A percentile compares a stretch with the other conserved stretches of the same genome.
These are phyloP conservation scores for Mimas tiliae DNA, from an alignment of 2,888 invertebrate species.

Conservation along the genomic window DNA sequence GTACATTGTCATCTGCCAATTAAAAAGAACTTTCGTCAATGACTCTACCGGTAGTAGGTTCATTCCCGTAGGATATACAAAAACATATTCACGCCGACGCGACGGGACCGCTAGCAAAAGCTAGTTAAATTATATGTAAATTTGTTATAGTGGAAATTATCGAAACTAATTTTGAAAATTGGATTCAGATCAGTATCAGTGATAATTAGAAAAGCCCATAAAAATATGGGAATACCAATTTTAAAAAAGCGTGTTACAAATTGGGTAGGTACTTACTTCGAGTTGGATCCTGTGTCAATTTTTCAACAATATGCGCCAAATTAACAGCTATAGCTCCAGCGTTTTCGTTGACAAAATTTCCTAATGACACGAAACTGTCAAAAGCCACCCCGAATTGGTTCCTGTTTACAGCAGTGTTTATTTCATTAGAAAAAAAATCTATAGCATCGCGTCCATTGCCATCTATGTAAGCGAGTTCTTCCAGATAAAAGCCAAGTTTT, in stretches of 20 bases:
- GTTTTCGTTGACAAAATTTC: constrained; percentile 81
- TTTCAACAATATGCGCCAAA: constrained; percentile 72
- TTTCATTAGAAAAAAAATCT: constrained; percentile 79
- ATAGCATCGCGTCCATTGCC: constrained; percentile 84
- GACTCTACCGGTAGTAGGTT: no score
- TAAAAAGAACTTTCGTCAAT: constrained; percentile 27
- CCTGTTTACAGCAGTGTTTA: constrained; percentile 76
- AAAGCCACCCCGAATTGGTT: constrained; percentile 86
- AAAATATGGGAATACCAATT: no score
- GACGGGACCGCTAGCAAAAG: no score
- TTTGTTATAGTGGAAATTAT: background rate
- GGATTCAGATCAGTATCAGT: background rate
- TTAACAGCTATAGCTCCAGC: constrained; percentile 90
- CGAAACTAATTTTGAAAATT: background rate
- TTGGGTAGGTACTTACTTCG: no score
- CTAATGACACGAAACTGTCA: constrained; percentile 85
- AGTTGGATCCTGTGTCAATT: constrained; percentile 45
- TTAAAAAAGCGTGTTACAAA: no score
- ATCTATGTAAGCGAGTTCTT: constrained; percentile 87
- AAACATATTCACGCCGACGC: no score
- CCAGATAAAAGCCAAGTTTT: constrained; percentile 73
- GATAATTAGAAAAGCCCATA: no score
- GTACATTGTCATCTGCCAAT: constrained; percentile 61
- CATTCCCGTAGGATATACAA: no score
- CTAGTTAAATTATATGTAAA: no score